Evolutionary conservation across 2,888 invertebrate genomes (phyloP), one percentile per base, ranked within the genome.

Genomic region (Laothoe populi): DNA sequence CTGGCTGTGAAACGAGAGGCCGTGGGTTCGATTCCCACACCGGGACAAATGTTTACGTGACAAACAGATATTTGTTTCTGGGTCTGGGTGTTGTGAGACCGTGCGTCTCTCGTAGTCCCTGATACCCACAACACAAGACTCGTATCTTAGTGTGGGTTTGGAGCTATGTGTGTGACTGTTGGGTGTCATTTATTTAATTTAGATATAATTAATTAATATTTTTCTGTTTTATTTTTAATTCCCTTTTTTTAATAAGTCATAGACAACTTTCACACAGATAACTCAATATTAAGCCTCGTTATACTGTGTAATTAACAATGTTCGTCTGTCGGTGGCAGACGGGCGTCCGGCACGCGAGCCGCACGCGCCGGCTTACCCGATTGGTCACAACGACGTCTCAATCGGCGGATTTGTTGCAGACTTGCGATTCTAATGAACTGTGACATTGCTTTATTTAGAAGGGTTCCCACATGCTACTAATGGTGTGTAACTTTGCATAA

Each of bases 401-500:
- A 88, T 89, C 81, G 75, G 69, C 66, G 73, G 81, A 82, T 84
- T 84, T 81, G 83, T 76, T 77, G 78, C 79, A 77, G 73, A 73
- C 68, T 71, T 68, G 64, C 64, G 67, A 65, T 75, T 64, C 71
- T 87, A 89, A 90, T 85, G 85, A 88, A 83, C 72, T 83, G 81
- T 89, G 88, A 89, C 88, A 86, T 82, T 75, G 84, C 83, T 83
- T 82, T 82, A 78, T 77, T 79, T 70, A 40, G 7, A 31, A 40
- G 42, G 31, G 53, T 53, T 53, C 53, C 10, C 31, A 31, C 31
- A 49, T 31, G n/a, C n/a, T 31, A 16, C 4, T 23, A 46, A 46
- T 19, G 19, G 19, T 19, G 35, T 19, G 26, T n/a, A 19, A 16
- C 11, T 35, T 19, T 35, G n/a, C 35, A 53, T 31, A 53, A 53